phyloP scores from a whole-genome alignment of 2,888 invertebrate genomes.

The Pemphredon lugubris region DNA sequence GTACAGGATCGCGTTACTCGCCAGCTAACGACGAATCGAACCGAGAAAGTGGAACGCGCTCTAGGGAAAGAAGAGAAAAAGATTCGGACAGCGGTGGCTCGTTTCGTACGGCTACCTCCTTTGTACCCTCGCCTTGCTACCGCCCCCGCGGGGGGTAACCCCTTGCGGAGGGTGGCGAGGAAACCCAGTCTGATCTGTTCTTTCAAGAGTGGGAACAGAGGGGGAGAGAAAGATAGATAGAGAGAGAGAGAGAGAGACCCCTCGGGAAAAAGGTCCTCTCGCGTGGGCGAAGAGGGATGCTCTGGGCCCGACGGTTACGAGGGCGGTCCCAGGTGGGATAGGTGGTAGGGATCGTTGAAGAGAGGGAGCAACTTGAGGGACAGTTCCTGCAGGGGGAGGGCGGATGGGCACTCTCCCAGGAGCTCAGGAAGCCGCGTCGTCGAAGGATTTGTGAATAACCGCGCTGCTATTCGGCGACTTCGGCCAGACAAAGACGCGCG shows the following conservation, averaged over 20 bases:
- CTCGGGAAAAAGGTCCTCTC: slow-evolving; percentile 35
- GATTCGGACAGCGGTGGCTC: slow-evolving; percentile 44
- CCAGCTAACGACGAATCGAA: background rate
- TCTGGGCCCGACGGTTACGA: slow-evolving; percentile 67
- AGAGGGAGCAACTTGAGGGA: slow-evolving; percentile 51
- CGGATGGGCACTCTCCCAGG: slow-evolving; percentile 60
- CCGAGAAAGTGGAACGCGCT: slow-evolving; percentile 2
- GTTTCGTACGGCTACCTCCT: slow-evolving; percentile 59
- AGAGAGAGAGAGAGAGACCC: background rate
- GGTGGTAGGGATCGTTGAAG: slow-evolving; percentile 62
- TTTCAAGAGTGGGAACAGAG: slow-evolving; percentile 4
- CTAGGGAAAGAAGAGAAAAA: slow-evolving; percentile 36
- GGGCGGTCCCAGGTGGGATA: slow-evolving; percentile 66
- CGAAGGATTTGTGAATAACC: slow-evolving; percentile 79
- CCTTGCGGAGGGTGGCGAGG: slow-evolving; percentile 43
- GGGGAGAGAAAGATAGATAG: slow-evolving; percentile 36
- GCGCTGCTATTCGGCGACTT: slow-evolving; percentile 77
- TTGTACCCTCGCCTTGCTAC: slow-evolving; percentile 68
- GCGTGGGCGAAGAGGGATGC: slow-evolving; percentile 74
- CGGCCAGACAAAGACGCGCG: slow-evolving; percentile 70
- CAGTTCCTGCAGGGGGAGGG: slow-evolving; percentile 50
- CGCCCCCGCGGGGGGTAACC: slow-evolving; percentile 74
- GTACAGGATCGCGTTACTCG: background rate
- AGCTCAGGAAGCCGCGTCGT: slow-evolving; percentile 77
- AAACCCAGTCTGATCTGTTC: slow-evolving; percentile 8